Evolutionary conservation across 2,797 vertebrate genomes (phyloP), one percentile per base, ranked within the genome.

Genomic region (Sebastes taczanowskii): DNA sequence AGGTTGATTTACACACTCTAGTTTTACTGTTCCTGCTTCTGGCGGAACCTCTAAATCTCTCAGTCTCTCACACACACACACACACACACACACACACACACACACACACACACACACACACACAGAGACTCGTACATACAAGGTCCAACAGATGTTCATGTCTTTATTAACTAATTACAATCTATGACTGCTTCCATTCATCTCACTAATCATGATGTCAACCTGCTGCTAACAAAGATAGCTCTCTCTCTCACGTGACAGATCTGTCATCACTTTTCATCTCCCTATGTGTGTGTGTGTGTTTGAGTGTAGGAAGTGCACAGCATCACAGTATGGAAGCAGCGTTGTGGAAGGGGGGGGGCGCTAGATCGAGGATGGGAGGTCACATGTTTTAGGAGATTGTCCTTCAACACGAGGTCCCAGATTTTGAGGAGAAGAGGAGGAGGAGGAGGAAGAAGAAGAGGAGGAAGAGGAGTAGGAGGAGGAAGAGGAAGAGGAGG

Each of bases 71-170:
- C n/a, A n/a, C n/a, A n/a, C n/a, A n/a, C n/a, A n/a, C n/a, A n/a
- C n/a, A n/a, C n/a, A n/a, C n/a, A n/a, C n/a, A n/a, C n/a, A n/a
- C n/a, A n/a, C n/a, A n/a, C n/a, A n/a, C n/a, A n/a, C n/a, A n/a
- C n/a, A n/a, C n/a, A 71, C 34, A 67, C 56, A 56, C 27, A 20
- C 16, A 46, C 72, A 69, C 25, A 27, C 25, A 27, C 25, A 27
- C 49, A 63, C 2, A 25, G 11, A 29, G 3, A 66, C 30, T 1
- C 20, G 9, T 25, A 2, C 20, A 49, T 11, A 34, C 35, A 61
- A 22, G 55, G 60, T 68, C 29, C 30, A 83, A 30, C 86, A 89
- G 82, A 77, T 86, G 88, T 83, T 72, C 61, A 23, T 20, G 61
- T 65, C 35, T 35, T 75, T 55, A 69, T 81, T 61, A 79, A 74